Base-by-base conservation (phyloP, 2,797 vertebrate species). In the Anomalospiza imberbis region DNA sequence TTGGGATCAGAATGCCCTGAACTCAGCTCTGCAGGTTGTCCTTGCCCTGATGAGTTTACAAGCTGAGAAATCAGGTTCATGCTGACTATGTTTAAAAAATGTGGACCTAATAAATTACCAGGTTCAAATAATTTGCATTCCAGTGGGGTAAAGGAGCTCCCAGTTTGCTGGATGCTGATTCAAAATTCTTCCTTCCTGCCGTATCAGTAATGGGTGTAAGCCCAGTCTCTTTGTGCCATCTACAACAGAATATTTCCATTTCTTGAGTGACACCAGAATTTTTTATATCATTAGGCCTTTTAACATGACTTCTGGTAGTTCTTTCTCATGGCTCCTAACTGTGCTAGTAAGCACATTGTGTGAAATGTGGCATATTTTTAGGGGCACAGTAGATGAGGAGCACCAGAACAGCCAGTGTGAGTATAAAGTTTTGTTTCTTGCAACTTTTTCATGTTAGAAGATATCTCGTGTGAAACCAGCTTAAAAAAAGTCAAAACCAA, bases 1-100 rank as follows among this genome's bases (percentile, higher is more conserved):
- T 22, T 53, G 80, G 73, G 85, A 91, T 93, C 94, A 90, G 77
- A 88, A 91, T 90, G 60, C 66, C 57, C 77, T 94, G 94, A 96
- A 91, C 94, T 87, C 88, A 53, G 21, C 92, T 88, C 92, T 92
- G 92, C 95, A 81, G 94, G 92, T 60, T 89, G 53, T 67, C 89
- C 51, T 81, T 86, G 76, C 79, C 87, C 85, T 95, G 76, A 73
- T 79, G 76, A 88, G 53, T 82, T 90, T 95, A 93, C 91, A 94
- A 93, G 89, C 83, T 79, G 77, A 91, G 66, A 94, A 94, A 90
- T 93, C 79, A 92, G 53, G 53, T 91, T 94, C 82, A 48, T 79
- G 94, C 95, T 95, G 95, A 73, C 80, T 76, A 16, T 68, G 63
- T 74, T 94, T 84, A 19, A 86, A 93, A 95, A 88, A 73, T 60